These are phyloP conservation scores for Trisateles emortualis DNA, from an alignment of 2,888 invertebrate species.

Conservation along the genomic window DNA sequence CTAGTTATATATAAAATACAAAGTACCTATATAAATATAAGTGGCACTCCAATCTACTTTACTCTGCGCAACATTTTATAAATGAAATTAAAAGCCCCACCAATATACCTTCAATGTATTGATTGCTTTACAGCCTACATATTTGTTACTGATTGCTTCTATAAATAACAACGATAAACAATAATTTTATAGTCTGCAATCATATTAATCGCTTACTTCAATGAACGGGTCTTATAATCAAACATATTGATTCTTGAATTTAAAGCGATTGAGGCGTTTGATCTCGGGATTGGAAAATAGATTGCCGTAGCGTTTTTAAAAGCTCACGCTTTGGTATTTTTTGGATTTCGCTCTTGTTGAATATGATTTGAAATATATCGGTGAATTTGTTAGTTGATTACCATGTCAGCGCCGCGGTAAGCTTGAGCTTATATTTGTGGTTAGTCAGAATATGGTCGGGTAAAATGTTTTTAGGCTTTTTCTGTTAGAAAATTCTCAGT, in stretches of 20 bases:
- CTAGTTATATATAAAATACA: neutral
- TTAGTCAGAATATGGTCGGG: no score
- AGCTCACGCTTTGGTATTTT: neutral
- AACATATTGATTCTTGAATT: constrained; percentile 1
- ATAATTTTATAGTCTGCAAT: constrained; percentile 1
- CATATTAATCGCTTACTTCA: constrained; percentile 4
- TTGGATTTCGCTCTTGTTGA: neutral
- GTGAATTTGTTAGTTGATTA: no score
- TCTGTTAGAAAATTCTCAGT: no score
- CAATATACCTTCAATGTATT: constrained; percentile 3
- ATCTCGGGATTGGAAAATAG: neutral
- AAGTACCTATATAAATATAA: neutral
- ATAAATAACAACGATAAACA: constrained; percentile 12
- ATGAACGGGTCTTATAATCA: constrained; percentile 3
- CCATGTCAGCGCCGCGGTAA: no score
- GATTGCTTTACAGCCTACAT: constrained; percentile 8
- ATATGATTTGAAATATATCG: neutral
- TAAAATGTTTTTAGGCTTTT: no score
- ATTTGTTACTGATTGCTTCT: constrained; percentile 11
- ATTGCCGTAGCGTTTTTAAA: neutral
- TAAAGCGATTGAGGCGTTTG: neutral
- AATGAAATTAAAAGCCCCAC: constrained; percentile 4
- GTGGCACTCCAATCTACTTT: constrained; percentile 2
- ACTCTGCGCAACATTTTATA: constrained; percentile 1
- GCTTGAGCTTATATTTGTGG: no score